These are phyloP conservation scores for Apoda limacodes DNA, from an alignment of 2,888 invertebrate species.

Conservation along the genomic window DNA sequence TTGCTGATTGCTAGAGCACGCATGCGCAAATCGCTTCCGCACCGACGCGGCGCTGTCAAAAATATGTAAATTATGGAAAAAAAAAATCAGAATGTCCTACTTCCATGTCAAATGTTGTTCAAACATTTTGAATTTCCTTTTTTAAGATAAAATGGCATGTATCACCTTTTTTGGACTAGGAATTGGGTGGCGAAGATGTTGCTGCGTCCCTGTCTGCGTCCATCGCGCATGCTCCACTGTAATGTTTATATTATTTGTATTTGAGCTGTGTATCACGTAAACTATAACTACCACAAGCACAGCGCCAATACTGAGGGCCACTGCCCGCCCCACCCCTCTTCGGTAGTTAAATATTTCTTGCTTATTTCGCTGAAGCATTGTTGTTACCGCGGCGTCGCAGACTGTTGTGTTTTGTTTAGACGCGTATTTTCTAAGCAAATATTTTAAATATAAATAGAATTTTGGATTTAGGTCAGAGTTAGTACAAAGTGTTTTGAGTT, in stretches of 20 bases:
- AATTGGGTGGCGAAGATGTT: constrained; percentile 20
- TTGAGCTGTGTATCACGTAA: constrained; percentile 72
- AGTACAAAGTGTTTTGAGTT: constrained; percentile 18
- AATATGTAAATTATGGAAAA: constrained; percentile 68
- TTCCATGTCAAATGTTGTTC: constrained; percentile 30
- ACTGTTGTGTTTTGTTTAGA: constrained; percentile 68
- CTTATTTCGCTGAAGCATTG: constrained; percentile 71
- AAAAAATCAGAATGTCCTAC: constrained; percentile 42
- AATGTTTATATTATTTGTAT: constrained; percentile 73
- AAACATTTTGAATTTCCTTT: constrained; percentile 19
- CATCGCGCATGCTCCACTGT: constrained; percentile 62
- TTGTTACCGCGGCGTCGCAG: constrained; percentile 64
- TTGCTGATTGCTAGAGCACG: constrained; percentile 32
- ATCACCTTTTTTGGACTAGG: no score
- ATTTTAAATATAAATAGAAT: constrained; percentile 31
- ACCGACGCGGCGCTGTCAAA: constrained; percentile 49
- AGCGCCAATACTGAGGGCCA: constrained; percentile 68
- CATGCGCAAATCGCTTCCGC: constrained; percentile 41
- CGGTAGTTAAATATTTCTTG: constrained; percentile 72
- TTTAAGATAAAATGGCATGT: no score
- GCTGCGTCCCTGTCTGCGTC: constrained; percentile 45
- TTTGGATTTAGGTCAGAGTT: neutral
- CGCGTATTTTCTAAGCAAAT: constrained; percentile 48
- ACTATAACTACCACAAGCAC: constrained; percentile 71
- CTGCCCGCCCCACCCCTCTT: constrained; percentile 58